These are phyloP conservation scores for Paratilapia polleni DNA, from an alignment of 2,113 vertebrate species.

Conservation along the genomic window DNA sequence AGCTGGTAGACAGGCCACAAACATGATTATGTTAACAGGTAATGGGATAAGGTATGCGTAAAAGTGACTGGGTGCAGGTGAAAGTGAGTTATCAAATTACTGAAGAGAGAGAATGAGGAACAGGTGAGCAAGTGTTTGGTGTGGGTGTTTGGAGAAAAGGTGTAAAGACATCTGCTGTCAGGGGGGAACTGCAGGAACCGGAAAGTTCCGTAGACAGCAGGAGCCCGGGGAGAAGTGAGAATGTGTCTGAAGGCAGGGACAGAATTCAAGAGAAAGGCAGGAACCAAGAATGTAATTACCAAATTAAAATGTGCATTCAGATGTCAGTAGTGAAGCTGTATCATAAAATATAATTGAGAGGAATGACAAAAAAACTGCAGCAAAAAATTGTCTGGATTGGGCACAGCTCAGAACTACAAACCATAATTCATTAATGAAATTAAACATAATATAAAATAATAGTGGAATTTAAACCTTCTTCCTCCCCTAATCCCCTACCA, in stretches of 20 bases:
- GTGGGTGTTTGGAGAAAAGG: not conserved
- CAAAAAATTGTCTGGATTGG: not conserved
- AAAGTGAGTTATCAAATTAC: conserved; percentile 8
- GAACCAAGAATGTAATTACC: not conserved
- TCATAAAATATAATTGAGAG: not conserved
- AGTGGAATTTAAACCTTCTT: not conserved
- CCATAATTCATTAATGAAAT: not conserved
- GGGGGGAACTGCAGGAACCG: not conserved
- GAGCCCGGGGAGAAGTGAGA: not conserved
- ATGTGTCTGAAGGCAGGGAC: not conserved
- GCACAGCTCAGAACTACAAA: not conserved
- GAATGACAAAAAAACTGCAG: not conserved
- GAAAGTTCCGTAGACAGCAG: not conserved
- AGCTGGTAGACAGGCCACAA: not conserved
- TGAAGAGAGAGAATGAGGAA: not conserved
- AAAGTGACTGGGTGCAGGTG: conserved; percentile 8
- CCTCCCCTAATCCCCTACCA: not conserved
- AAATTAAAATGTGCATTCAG: not conserved
- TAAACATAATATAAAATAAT: not conserved
- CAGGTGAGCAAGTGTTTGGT: not conserved
- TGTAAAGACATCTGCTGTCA: not conserved
- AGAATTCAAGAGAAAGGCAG: rapidly evolving
- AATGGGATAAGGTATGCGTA: not conserved
- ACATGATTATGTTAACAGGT: not conserved
- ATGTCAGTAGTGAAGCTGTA: not conserved